Evolutionary conservation across 2,113 vertebrate species (phyloP).

Genomic region (Bos indicus): DNA sequence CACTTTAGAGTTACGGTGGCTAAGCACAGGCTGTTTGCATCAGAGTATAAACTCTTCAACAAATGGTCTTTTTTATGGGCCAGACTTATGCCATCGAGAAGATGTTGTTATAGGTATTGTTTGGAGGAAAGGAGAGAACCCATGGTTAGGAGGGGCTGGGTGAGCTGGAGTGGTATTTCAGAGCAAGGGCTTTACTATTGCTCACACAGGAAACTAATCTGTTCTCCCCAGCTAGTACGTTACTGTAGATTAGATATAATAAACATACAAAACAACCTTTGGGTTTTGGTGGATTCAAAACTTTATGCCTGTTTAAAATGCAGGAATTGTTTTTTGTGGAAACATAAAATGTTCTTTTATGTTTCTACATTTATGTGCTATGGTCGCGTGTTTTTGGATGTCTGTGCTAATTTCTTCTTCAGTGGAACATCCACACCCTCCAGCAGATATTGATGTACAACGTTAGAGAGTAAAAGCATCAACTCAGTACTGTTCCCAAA

Average conservation of each 20-base stretch:
- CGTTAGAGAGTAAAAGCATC: conserved; percentile 1
- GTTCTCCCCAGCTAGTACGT: fast-evolving
- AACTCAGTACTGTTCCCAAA: conserved; percentile 23
- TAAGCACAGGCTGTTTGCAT: neutral
- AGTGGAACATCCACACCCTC: conserved; percentile 52
- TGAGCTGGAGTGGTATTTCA: neutral
- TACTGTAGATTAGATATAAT: neutral
- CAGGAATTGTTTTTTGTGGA: conserved; percentile 12
- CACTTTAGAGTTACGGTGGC: neutral
- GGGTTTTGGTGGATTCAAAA: neutral
- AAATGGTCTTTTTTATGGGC: neutral
- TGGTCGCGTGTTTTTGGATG: conserved; percentile 12
- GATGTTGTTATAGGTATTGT: neutral
- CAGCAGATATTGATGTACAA: conserved; percentile 55
- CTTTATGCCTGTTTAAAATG: conserved; percentile 48
- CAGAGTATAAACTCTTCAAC: neutral
- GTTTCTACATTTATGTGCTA: neutral
- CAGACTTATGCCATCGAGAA: too few species aligned
- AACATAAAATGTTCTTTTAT: conserved; percentile 41
- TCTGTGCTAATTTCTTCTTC: conserved; percentile 57
- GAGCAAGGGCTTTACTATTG: neutral
- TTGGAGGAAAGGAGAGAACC: neutral
- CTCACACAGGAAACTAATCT: neutral
- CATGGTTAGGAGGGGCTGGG: fast-evolving
- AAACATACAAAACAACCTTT: neutral